phyloP scores from a whole-genome alignment of 1,140 invertebrate genomes.

The Stegodyphus mimosarum region DNA sequence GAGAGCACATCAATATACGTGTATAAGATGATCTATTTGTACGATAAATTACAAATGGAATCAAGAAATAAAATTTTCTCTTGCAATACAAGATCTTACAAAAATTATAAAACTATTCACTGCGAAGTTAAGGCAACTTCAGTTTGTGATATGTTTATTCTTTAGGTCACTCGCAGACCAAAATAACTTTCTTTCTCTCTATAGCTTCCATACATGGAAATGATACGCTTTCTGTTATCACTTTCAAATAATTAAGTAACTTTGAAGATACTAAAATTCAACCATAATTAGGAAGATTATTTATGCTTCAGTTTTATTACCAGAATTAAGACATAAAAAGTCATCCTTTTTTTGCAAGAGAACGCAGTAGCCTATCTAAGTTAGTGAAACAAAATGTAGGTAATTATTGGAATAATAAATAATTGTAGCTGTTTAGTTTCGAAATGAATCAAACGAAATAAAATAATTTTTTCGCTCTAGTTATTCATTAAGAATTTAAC shows the following conservation, averaged over 20 bases:
- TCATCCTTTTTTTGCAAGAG: too few relatives aligned
- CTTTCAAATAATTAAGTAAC: background rate
- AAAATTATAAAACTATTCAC: slow-evolving; percentile 54
- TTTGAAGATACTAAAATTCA: background rate
- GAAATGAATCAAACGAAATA: too few relatives aligned
- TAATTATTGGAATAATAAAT: too few relatives aligned
- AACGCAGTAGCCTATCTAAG: too few relatives aligned
- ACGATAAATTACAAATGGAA: slow-evolving; percentile 26
- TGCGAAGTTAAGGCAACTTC: slow-evolving; percentile 59
- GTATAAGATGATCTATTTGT: slow-evolving; percentile 37
- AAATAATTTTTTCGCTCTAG: too few relatives aligned
- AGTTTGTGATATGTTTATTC: slow-evolving; percentile 59
- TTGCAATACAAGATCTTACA: slow-evolving; percentile 23
- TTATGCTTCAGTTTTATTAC: too few relatives aligned
- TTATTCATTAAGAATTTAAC: too few relatives aligned
- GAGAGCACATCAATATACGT: slow-evolving; percentile 41
- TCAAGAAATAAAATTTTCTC: slow-evolving; percentile 21
- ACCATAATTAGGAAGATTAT: background rate
- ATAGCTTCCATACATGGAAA: background rate
- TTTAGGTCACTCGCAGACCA: slow-evolving; percentile 17
- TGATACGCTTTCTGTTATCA: background rate
- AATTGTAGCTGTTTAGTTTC: too few relatives aligned
- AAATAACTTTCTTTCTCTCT: background rate
- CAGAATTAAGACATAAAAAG: too few relatives aligned
- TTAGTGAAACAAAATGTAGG: too few relatives aligned